Percentiles rank a stretch among this genome's conserved stretches.
These are phyloP conservation scores for Drosophila serrata DNA, from an alignment of 1,140 invertebrate genomes.

Conservation along the genomic window DNA sequence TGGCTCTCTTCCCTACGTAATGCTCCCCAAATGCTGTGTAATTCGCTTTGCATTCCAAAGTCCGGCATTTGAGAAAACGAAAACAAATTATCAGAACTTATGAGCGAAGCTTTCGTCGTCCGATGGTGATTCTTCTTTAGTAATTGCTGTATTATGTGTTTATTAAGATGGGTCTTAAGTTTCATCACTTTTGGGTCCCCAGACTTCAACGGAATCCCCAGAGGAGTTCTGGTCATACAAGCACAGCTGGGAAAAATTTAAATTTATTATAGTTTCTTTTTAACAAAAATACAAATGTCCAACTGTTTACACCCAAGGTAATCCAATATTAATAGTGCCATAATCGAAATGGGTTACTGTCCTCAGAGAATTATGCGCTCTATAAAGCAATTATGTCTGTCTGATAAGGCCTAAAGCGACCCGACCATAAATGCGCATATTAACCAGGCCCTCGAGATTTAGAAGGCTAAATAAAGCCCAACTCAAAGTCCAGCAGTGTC, in stretches of 20 bases:
- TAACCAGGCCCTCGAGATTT: conserved; percentile 23
- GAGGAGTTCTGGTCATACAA: no score
- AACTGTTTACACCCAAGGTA: no score
- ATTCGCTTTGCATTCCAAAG: conserved; percentile 49
- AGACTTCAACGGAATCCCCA: not conserved
- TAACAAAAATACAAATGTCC: not conserved
- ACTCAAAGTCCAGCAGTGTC: conserved; percentile 37
- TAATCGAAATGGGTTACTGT: conserved; percentile 22
- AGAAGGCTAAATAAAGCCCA: conserved; percentile 11
- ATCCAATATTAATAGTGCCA: not conserved
- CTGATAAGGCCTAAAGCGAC: conserved; percentile 41
- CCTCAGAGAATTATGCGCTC: conserved; percentile 16
- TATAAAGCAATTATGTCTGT: conserved; percentile 29
- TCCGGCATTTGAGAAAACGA: conserved; percentile 37
- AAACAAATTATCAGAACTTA: conserved; percentile 30
- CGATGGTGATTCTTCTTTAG: not conserved
- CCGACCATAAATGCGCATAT: conserved; percentile 18
- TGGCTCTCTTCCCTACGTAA: conserved; percentile 44
- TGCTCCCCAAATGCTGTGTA: conserved; percentile 48
- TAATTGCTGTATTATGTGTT: not conserved
- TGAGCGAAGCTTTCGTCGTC: conserved; percentile 1
- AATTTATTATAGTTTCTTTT: not conserved
- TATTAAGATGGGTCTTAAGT: not conserved
- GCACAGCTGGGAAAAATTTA: not conserved
- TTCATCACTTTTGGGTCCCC: not conserved